Conservation (phyloP, 2,797 vertebrate genomes). For the Podarcis siculus region DNA sequence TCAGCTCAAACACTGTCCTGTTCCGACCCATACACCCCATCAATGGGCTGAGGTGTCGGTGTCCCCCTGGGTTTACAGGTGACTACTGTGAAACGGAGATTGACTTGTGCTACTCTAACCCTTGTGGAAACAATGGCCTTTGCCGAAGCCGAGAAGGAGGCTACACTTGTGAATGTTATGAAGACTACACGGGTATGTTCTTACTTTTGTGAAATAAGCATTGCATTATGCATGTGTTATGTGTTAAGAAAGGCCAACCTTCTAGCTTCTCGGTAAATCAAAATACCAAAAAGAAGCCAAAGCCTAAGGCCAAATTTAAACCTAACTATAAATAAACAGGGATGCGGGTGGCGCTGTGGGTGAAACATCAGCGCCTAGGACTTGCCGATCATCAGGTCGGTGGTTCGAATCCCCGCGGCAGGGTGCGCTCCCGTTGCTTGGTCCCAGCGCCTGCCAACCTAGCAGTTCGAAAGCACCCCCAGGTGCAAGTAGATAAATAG, state of each 20-base stretch:
- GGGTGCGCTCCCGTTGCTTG: too few relatives aligned
- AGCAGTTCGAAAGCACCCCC: too few relatives aligned
- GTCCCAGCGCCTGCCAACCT: too few relatives aligned
- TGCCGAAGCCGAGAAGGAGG: conserved; percentile 94
- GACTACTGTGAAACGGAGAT: conserved; percentile 98
- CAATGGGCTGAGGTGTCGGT: conserved; percentile 94
- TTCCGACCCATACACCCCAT: conserved; percentile 98
- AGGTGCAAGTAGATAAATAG: too few relatives aligned
- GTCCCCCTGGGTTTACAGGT: conserved; percentile 92
- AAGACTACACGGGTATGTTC: conserved; percentile 92
- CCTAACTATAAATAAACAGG: not conserved
- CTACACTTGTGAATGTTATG: conserved; percentile 92
- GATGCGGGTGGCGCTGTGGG: too few relatives aligned
- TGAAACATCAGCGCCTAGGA: too few relatives aligned
- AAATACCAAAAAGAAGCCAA: not conserved
- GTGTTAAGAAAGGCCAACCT: conserved; percentile 32
- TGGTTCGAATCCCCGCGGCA: too few relatives aligned
- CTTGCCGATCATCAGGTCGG: too few relatives aligned
- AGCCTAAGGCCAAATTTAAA: not conserved
- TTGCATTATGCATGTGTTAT: conserved; percentile 14
- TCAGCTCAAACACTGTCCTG: conserved; percentile 92
- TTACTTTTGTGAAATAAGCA: conserved; percentile 50
- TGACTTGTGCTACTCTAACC: conserved; percentile 95
- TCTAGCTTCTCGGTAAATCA: not conserved
- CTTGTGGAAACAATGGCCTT: conserved; percentile 88